phyloP scores from a whole-genome alignment of 2,113 vertebrate genomes.

The Calidris pugnax region DNA sequence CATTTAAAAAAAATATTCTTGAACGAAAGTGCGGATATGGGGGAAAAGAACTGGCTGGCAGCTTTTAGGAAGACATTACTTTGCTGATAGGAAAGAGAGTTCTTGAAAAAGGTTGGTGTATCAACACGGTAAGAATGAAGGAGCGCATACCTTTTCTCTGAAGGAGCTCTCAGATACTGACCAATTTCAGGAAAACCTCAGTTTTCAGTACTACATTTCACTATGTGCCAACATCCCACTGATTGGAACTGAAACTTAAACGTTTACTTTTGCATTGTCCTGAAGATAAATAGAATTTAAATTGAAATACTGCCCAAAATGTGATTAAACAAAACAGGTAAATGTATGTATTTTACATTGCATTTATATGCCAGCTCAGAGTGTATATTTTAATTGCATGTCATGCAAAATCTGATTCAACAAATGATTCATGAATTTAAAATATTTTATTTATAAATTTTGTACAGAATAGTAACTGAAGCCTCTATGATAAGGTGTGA shows the following conservation, averaged over 20 bases:
- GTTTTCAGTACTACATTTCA: neutral
- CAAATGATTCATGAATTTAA: neutral
- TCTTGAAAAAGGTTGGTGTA: neutral
- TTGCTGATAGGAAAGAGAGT: neutral
- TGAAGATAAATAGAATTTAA: neutral
- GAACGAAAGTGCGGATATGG: neutral
- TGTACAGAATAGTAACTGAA: neutral
- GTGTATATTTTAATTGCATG: neutral
- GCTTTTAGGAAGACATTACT: neutral
- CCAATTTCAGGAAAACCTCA: neutral
- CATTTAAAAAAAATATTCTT: neutral
- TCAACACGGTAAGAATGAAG: neutral
- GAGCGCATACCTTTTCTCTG: neutral
- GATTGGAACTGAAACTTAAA: neutral
- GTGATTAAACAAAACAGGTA: neutral
- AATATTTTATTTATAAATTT: neutral
- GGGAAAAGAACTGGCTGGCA: neutral
- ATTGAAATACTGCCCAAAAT: neutral
- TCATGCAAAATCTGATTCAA: neutral
- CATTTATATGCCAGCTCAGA: neutral
- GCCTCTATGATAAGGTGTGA: neutral
- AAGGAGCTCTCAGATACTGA: neutral
- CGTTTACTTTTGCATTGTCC: neutral
- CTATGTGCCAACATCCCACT: accelerated
- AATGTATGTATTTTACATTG: neutral